Percentiles rank a stretch among this genome's conserved stretches.
phyloP scores from a whole-genome alignment of 1,140 invertebrate species.

The Homalodisca vitripennis region DNA sequence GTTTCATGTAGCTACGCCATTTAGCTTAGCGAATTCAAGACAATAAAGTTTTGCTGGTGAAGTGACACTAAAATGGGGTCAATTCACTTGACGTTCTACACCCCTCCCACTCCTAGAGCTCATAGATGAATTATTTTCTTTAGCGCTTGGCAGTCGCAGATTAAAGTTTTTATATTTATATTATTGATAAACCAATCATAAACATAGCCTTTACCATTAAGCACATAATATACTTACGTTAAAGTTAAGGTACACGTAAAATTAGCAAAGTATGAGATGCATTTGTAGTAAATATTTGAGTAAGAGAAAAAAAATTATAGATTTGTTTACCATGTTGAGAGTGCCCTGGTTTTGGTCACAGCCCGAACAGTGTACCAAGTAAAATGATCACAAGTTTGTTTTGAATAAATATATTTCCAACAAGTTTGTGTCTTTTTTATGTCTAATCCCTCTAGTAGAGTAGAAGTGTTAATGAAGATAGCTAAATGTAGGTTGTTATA shows the following conservation, averaged over 20 bases:
- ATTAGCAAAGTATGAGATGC: neutral
- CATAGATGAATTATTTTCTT: conserved; percentile 9
- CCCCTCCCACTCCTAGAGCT: neutral
- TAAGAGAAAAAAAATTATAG: neutral
- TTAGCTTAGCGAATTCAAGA: conserved; percentile 14
- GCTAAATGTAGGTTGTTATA: too few species aligned
- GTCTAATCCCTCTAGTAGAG: too few species aligned
- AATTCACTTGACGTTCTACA: neutral
- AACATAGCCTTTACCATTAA: conserved; percentile 12
- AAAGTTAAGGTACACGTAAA: conserved; percentile 7
- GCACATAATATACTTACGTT: neutral
- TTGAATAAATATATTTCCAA: conserved; percentile 27
- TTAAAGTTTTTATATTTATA: conserved; percentile 25
- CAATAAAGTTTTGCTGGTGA: conserved; percentile 17
- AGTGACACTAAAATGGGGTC: too few species aligned
- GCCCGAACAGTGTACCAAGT: conserved; percentile 20
- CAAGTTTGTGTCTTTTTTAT: neutral
- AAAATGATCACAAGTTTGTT: conserved; percentile 7
- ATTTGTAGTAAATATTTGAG: conserved; percentile 20
- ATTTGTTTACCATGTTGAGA: neutral
- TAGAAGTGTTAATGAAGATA: too few species aligned
- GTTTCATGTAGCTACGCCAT: neutral
- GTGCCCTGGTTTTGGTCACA: neutral
- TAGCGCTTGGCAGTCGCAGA: conserved; percentile 4
- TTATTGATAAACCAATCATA: conserved; percentile 7